These are phyloP conservation scores for Cistogaster globosa DNA, from an alignment of 2,888 invertebrate genomes.

Conservation along the genomic window DNA sequence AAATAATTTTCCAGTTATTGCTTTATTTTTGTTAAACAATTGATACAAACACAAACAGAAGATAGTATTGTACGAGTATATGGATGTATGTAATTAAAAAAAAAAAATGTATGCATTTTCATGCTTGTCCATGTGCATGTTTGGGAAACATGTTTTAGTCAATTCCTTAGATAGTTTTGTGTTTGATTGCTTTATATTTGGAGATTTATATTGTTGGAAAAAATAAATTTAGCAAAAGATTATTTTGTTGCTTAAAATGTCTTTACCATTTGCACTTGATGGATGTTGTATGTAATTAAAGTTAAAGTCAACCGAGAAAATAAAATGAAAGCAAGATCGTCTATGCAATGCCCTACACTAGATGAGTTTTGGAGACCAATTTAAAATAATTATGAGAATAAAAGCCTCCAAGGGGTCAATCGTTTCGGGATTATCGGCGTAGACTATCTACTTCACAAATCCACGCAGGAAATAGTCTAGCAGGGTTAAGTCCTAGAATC, in stretches of 20 bases:
- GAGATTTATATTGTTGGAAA: constrained; percentile 49
- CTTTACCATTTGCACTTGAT: constrained; percentile 67
- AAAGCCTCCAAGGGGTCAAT: too few species aligned
- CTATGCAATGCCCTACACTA: neutral
- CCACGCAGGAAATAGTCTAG: too few species aligned
- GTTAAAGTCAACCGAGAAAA: neutral
- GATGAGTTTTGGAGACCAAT: neutral
- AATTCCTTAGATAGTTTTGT: constrained; percentile 51
- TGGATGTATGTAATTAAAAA: neutral
- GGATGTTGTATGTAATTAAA: constrained; percentile 64
- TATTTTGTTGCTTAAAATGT: constrained; percentile 63
- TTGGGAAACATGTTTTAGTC: neutral
- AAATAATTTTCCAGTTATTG: constrained; percentile 11
- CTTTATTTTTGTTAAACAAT: constrained; percentile 11
- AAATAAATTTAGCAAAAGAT: constrained; percentile 42
- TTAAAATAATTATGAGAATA: too few species aligned
- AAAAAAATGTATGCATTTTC: neutral
- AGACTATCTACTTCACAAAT: too few species aligned
- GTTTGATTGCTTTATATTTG: constrained; percentile 65
- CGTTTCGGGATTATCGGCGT: too few species aligned
- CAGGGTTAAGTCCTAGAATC: too few species aligned
- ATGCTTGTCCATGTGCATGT: neutral
- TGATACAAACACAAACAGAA: neutral
- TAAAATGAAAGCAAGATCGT: neutral
- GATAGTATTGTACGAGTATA: neutral